These are phyloP conservation scores for Heloderma charlesbogerti DNA, from an alignment of 2,113 vertebrate genomes.

Conservation along the genomic window DNA sequence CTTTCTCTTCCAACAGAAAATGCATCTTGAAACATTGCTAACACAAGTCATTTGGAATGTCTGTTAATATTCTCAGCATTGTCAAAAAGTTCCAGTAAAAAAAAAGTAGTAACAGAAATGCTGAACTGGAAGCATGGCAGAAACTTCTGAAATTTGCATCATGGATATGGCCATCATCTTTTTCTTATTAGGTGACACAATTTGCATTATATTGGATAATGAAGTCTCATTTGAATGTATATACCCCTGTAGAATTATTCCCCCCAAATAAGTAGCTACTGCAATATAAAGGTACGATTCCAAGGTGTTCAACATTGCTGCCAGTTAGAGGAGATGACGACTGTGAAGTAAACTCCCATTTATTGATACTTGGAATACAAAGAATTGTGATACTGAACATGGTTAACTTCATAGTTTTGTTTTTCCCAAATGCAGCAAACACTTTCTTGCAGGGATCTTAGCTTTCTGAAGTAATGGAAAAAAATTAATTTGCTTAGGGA, in stretches of 20 bases:
- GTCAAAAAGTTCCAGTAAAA: conserved; percentile 67
- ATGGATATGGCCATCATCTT: conserved; percentile 10
- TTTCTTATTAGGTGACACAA: conserved; percentile 30
- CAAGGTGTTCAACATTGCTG: neutral
- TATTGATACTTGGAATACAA: neutral
- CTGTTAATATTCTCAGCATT: conserved; percentile 61
- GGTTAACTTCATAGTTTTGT: neutral
- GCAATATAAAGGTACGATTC: neutral
- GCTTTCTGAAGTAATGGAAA: neutral
- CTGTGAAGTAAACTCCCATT: neutral
- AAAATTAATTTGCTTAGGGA: neutral
- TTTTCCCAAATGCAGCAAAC: neutral
- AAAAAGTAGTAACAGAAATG: conserved; percentile 60
- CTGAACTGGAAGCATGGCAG: conserved; percentile 48
- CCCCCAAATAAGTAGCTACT: neutral
- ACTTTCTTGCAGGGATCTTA: neutral
- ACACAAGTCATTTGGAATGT: conserved; percentile 59
- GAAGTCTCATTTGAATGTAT: conserved; percentile 1
- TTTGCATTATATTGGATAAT: conserved; percentile 41
- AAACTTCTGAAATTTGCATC: conserved; percentile 41
- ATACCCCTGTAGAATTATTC: neutral
- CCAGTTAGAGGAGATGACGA: neutral
- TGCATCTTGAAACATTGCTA: conserved; percentile 72
- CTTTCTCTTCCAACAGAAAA: conserved; percentile 61
- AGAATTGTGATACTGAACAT: neutral